Evolutionary conservation across 2,113 vertebrate genomes (phyloP).

Genomic region (Ailuropoda melanoleuca): DNA sequence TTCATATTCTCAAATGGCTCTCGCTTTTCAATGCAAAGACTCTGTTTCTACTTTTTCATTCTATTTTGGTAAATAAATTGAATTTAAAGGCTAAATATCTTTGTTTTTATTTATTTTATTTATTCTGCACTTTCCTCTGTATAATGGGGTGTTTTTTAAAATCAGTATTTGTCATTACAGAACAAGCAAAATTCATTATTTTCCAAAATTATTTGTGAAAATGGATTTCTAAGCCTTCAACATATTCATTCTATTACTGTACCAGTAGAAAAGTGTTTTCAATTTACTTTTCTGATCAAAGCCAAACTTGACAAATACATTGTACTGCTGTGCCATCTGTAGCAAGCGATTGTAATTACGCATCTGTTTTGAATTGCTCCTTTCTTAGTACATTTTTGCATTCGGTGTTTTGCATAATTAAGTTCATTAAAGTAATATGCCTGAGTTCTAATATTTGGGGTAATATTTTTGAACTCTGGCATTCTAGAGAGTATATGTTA

Average conservation of each 20-base stretch:
- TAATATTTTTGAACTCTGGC: constrained; percentile 43
- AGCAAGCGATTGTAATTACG: constrained; percentile 78
- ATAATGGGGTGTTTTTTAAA: not conserved
- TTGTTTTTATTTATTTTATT: constrained; percentile 29
- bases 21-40: not conserved
- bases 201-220: constrained; percentile 59
- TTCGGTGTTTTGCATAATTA: constrained; percentile 79
- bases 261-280: constrained; percentile 58
- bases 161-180: constrained; percentile 36
- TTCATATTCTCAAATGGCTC: not conserved
- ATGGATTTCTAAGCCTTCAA: constrained; percentile 40
- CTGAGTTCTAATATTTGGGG: constrained; percentile 67
- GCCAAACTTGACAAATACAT: constrained; percentile 74
- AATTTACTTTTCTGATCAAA: constrained; percentile 79
- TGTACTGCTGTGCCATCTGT: constrained; percentile 81
- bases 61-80: constrained; percentile 13
- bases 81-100: constrained; percentile 24
- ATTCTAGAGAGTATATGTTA: constrained; percentile 38
- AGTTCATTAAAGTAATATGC: constrained; percentile 73
- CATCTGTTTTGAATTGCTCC: constrained; percentile 81
- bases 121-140: not conserved
- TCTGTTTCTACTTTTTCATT: constrained; percentile 13
- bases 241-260: constrained; percentile 50
- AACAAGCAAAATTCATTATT: constrained; percentile 41
- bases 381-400: constrained; percentile 75